These are phyloP conservation scores for Hofmannophila pseudospretella DNA, from an alignment of 2,888 invertebrate species.

Conservation along the genomic window DNA sequence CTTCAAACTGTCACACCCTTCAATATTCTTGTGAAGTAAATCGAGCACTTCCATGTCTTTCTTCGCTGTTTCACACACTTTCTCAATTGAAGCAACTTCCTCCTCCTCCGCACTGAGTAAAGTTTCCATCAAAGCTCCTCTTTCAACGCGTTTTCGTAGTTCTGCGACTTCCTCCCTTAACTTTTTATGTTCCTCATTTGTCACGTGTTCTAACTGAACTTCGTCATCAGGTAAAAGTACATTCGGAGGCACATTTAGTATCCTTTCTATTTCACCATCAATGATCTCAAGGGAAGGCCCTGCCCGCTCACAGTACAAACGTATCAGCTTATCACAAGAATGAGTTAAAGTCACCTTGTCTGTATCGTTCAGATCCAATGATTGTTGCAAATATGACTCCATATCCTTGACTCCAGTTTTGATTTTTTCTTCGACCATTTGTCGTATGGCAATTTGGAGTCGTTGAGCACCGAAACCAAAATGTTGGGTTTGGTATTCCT, in stretches of 20 bases:
- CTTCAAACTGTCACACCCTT: conserved; percentile 34
- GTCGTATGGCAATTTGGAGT: conserved; percentile 60
- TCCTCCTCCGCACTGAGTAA: conserved; percentile 56
- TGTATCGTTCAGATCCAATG: conserved; percentile 56
- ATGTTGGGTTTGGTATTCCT: conserved; percentile 71
- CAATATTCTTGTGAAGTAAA: conserved; percentile 40
- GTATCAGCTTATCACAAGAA: conserved; percentile 58
- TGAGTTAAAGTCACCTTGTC: conserved; percentile 51
- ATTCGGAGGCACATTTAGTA: conserved; percentile 55
- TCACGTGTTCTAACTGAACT: conserved; percentile 47
- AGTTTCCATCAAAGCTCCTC: conserved; percentile 61
- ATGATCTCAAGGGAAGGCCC: conserved; percentile 50
- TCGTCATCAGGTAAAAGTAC: conserved; percentile 62
- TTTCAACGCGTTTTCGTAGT: conserved; percentile 50
- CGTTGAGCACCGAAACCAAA: conserved; percentile 69
- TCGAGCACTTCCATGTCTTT: conserved; percentile 62
- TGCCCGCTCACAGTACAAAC: conserved; percentile 56
- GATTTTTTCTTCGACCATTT: conserved; percentile 68
- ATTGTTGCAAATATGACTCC: conserved; percentile 52
- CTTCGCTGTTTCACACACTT: conserved; percentile 56
- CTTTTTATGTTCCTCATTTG: conserved; percentile 50
- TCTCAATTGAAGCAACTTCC: conserved; percentile 51
- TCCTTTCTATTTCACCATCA: conserved; percentile 56
- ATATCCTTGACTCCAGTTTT: conserved; percentile 55
- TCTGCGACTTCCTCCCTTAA: conserved; percentile 52